A percentile compares a stretch with the other conserved stretches of the same genome.
phyloP scores from a whole-genome alignment of 2,888 invertebrate species.

The Crioceris asparagi region DNA sequence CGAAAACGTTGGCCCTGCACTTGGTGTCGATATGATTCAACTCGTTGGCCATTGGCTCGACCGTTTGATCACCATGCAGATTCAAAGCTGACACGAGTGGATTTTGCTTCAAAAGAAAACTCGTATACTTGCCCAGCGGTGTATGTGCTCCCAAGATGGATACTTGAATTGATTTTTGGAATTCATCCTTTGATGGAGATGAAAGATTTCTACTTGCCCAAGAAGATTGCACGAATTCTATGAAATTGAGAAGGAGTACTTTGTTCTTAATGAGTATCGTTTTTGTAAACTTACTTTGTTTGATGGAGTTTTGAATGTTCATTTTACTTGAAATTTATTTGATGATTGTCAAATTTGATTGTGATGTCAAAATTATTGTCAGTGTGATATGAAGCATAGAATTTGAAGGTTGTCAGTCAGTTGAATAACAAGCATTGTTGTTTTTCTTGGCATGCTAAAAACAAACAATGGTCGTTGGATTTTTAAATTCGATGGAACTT shows the following conservation, averaged over 20 bases:
- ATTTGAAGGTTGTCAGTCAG: too few relatives aligned
- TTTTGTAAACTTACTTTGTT: conserved; percentile 14
- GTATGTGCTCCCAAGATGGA: conserved; percentile 44
- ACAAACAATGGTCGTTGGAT: too few relatives aligned
- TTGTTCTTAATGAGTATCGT: too few relatives aligned
- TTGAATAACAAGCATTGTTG: too few relatives aligned
- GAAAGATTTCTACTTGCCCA: too few relatives aligned
- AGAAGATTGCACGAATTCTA: too few relatives aligned
- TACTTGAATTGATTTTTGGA: conserved; percentile 25
- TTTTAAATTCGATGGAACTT: too few relatives aligned
- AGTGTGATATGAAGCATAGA: too few relatives aligned
- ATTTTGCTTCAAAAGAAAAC: conserved; percentile 46
- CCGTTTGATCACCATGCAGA: conserved; percentile 27
- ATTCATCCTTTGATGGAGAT: conserved; percentile 1
- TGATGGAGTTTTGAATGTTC: conserved; percentile 13
- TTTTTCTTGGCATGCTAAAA: too few relatives aligned
- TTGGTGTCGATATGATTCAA: conserved; percentile 32
- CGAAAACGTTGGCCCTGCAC: conserved; percentile 24
- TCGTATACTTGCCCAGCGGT: conserved; percentile 40
- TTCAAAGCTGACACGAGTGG: conserved; percentile 34
- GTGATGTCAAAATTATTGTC: too few relatives aligned
- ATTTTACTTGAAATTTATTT: conserved; percentile 16
- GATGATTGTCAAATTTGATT: too few relatives aligned
- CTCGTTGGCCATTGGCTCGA: conserved; percentile 29
- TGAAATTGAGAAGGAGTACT: too few relatives aligned